Evolutionary conservation across 2,797 vertebrate genomes (phyloP), one percentile per base, ranked within the genome.

Genomic region (Lycodopsis pacificus): DNA sequence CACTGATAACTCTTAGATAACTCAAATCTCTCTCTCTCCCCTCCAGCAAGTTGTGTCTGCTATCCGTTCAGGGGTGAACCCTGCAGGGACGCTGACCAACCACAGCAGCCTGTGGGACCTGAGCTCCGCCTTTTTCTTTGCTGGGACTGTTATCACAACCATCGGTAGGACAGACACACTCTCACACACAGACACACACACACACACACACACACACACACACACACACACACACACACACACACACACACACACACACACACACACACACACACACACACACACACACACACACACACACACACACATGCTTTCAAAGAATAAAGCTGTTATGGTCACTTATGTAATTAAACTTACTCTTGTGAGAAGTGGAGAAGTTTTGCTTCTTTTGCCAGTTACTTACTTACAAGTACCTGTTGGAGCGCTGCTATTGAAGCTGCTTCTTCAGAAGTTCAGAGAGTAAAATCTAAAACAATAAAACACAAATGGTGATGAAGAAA

Each of bases 101-200:
- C 96, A 97, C 89, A 97, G 95, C 96, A 99, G 97, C 94, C 96
- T 98, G 91, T 99, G 98, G 98, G 97, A 99, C 91, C 95, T 99
- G 91, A 97, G 97, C 95, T 98, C 97, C 73, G 97, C 97, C 89
- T 99, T 99, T 95, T 99, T 99, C 95, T 99, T 99, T 91, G 97
- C 98, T 91, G 98, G 98, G 81, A 99, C 98, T 80, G 97, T 99
- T 90, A 99, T 99, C 92, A 99, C 98, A 88, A 99, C 97, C 80
- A 99, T 99, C 87, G 98, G 98, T 99, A 96, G 91, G 94, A 93
- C 8, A 53, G 38, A 44, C 42, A 17, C 14, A 44, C 42, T 2
- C 13, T 4, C 42, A 15, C 42, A 4, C 10, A 63, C 49, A 65
- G 30, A 71, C 48, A 69, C n/a, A 62, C 58, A 67, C 48, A 80